Evolutionary conservation across 2,888 invertebrate species (phyloP), one percentile per base, ranked within the genome.

Genomic region (Parnassius mnemosyne): DNA sequence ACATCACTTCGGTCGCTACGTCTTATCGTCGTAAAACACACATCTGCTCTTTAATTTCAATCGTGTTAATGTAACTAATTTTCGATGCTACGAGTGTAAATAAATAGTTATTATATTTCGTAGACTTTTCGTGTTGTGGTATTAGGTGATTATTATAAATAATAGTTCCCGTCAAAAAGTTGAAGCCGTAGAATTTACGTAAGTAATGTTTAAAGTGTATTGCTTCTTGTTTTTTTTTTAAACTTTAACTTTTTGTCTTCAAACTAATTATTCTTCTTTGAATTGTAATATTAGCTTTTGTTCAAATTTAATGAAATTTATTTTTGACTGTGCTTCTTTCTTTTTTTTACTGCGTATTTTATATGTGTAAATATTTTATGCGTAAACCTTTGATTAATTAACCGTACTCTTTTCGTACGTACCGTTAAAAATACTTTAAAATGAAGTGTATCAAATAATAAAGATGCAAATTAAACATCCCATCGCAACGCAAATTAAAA

Each of bases 1-100:
- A 67, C 69, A 65, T 62, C 67, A 61, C 69, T 67, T 65, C 69
- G 70, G 65, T 59, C 68, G 69, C 69, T 73, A 72, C 74, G 74
- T 73, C 55, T 50, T 25, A 16, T 16, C 49, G 53, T 13, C 9
- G n/a, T n/a, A 13, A n/a, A 10, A 43, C 12, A 16, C 20, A 47
- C 42, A 53, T 54, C 53, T 25, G 53, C 44, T 62, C 43, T 47
- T 42, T 57, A 57, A 62, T 57, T 49, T 57, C 25, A 62, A 54
- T 53, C 62, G 62, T 43, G 57, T 54, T 62, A 57, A 57, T 62
- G 62, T 62, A 53, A 62, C 57, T 62, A 57, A 62, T 62, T 57
- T 34, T 10, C 25, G 50, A 44, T 43, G 50, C 47, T 57, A 42
- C 49, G 49, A 34, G 41, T 57, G 58, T 51, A 58, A 44, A 49